These are phyloP conservation scores for Drosophila jambulina DNA, from an alignment of 1,140 invertebrate genomes.

Conservation along the genomic window DNA sequence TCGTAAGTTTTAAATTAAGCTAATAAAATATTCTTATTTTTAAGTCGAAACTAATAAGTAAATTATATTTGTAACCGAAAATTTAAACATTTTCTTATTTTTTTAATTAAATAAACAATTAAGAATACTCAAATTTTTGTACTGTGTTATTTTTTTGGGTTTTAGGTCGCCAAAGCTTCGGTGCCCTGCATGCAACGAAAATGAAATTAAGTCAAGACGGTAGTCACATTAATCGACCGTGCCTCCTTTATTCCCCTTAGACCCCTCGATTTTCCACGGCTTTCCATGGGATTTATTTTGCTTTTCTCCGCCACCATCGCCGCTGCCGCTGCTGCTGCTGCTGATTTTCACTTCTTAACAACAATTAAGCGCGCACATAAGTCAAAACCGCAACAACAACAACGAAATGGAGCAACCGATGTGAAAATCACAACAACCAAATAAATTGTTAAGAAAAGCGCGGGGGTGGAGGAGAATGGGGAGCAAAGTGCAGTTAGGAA, in stretches of 20 bases:
- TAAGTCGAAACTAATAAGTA: too few species aligned
- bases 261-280: conserved; percentile 58
- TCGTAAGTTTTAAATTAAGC: too few species aligned
- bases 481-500: conserved; percentile 59
- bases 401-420: conserved; percentile 77
- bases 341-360: conserved; percentile 82
- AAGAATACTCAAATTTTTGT: not conserved
- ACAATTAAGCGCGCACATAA: conserved; percentile 81
- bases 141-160: conserved; percentile 19
- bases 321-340: conserved; percentile 24
- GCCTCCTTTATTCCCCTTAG: conserved; percentile 12
- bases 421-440: conserved; percentile 45
- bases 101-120: too few species aligned
- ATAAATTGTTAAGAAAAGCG: conserved; percentile 45
- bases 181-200: conserved; percentile 68
- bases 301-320: conserved; percentile 41
- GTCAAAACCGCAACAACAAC: conserved; percentile 78
- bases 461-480: conserved; percentile 18
- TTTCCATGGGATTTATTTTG: conserved; percentile 70
- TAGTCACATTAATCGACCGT: conserved; percentile 78
- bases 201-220: conserved; percentile 82
- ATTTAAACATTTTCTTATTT: not conserved
- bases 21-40: too few species aligned
- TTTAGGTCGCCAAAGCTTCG: conserved; percentile 58
- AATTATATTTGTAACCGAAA: not conserved